Percentiles rank a stretch among this genome's conserved stretches.
Evolutionary conservation across 2,888 invertebrate genomes (phyloP).

Genomic region (Cybosia mesomella): DNA sequence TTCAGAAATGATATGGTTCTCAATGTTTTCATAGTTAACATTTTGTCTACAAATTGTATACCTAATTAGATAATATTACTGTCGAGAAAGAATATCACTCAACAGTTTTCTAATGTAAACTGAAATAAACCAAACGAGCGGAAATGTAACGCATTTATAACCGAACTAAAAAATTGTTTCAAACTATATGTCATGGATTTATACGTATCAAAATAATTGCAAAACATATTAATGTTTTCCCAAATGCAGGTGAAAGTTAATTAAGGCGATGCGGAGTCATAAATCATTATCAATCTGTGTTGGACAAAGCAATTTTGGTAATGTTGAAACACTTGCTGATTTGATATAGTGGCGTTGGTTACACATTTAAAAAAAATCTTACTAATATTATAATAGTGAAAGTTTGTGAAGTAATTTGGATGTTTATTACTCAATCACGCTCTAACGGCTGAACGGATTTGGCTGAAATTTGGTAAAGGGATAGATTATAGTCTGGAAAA

Average conservation of each 20-base stretch:
- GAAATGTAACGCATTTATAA: slow-evolving; percentile 1
- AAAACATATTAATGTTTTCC: slow-evolving; percentile 33
- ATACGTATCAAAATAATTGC: slow-evolving; percentile 24
- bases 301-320: slow-evolving; percentile 59
- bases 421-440: no score
- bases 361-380: no score
- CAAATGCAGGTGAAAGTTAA: slow-evolving; percentile 59
- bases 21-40: no score
- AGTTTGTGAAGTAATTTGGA: no score
- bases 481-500: no score
- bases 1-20: no score
- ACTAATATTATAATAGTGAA: no score
- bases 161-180: neutral
- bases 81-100: neutral
- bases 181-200: slow-evolving; percentile 21
- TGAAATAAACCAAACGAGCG: neutral
- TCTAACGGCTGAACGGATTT: no score
- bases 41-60: no score
- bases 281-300: slow-evolving; percentile 74
- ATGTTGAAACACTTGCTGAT: slow-evolving; percentile 55
- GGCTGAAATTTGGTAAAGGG: no score
- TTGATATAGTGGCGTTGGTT: slow-evolving; percentile 22
- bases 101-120: neutral
- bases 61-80: neutral
- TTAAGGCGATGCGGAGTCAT: slow-evolving; percentile 56